Evolutionary conservation across 2,888 invertebrate genomes (phyloP), one percentile per base, ranked within the genome.

Genomic region (Fissipunctia ypsillon): DNA sequence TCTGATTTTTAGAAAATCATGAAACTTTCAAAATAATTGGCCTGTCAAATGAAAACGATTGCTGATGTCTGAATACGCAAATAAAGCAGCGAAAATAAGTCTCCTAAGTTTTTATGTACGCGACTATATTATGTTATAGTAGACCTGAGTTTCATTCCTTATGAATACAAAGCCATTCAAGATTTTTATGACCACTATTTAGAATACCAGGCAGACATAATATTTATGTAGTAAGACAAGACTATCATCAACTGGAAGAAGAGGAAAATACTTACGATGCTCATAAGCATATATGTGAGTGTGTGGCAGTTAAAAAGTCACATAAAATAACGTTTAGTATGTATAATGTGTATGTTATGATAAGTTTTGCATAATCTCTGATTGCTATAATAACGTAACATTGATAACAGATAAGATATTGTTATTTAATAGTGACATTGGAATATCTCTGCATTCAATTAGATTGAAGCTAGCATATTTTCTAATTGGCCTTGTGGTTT

Each of bases 331-430:
- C 14, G 41, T 31, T 61, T 38, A n/a, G 41, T 38, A 41, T 60
- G 14, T 41, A 31, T 45, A 76, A 35, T 57, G 9, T 38, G 31
- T 10, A 31, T 56, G 28, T 59, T 28, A 61, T 43, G 78, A 81
- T 74, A 78, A 61, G 6, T 78, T 66, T 71, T 68, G 54, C 79
- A 75, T 81, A 81, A 70, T 65, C 28, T 65, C 12, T 54, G 31
- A 48, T 60, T 56, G 52, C 35, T 31, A 10, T 28, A 59, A 16
- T 54, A 38, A 72, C 60, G 66, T 69, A 70, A 81, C 35, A 72
- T 10, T 50, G 75, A 68, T 65, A 70, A 43, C n/a, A 38, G 83
- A 78, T 83, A 78, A 81, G 64, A 73, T 76, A 63, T 5, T 25
- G 60, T 83, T 74, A 74, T 69, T 69, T 41, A 72, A 80, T 67